Conservation (phyloP, 2,113 vertebrate genomes). For the Xenopus borealis region DNA sequence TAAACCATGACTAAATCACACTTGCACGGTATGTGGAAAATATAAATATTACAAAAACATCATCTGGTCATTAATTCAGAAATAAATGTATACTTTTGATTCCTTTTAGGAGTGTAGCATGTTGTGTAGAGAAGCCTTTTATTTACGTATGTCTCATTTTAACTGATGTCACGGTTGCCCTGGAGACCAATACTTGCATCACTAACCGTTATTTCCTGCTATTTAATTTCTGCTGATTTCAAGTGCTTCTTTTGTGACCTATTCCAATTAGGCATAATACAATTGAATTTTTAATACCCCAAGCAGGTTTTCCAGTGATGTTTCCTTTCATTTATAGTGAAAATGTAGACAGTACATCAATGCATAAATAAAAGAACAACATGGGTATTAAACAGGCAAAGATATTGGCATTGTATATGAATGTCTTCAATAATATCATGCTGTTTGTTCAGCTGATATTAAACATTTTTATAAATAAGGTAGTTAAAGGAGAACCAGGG, state of each 20-base stretch:
- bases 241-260: slow-evolving; percentile 21
- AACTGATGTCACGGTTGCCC: slow-evolving; percentile 40
- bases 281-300: neutral
- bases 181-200: slow-evolving; percentile 38
- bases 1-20: too few relatives aligned
- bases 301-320: neutral
- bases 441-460: too few relatives aligned
- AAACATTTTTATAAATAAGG: too few relatives aligned
- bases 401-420: too few relatives aligned
- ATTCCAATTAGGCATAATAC: slow-evolving; percentile 8
- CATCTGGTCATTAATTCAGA: slow-evolving; percentile 19
- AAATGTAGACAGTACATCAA: neutral
- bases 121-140: slow-evolving; percentile 19
- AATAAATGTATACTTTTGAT: neutral
- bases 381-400: too few relatives aligned
- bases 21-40: neutral
- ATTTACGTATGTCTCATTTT: slow-evolving; percentile 32
- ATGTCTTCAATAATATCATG: too few relatives aligned
- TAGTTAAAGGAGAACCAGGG: too few relatives aligned
- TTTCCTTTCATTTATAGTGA: neutral
- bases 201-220: slow-evolving; percentile 11
- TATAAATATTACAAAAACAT: slow-evolving; percentile 17
- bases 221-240: slow-evolving; percentile 6
- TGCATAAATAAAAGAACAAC: too few relatives aligned
- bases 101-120: slow-evolving; percentile 11